A percentile compares a stretch with the other conserved stretches of the same genome.
Conservation (phyloP, 2,113 vertebrate species). For the Procavia capensis region DNA sequence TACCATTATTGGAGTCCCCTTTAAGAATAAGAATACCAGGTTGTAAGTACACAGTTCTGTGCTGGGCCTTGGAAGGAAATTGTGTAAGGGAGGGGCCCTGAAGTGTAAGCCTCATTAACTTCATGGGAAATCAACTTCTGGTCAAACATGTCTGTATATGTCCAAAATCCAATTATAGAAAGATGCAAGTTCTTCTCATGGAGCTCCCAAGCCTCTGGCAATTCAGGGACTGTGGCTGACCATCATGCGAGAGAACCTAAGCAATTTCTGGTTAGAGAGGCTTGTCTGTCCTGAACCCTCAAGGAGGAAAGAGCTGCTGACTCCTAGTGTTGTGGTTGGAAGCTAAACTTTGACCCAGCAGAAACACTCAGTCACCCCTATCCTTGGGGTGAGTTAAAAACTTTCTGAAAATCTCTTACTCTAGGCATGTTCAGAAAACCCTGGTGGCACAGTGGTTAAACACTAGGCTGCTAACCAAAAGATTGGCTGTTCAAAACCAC, state of each 20-base stretch:
- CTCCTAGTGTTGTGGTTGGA: not conserved
- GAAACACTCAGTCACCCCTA: not conserved
- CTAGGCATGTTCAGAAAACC: too few species aligned
- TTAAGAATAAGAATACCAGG: conserved; percentile 19
- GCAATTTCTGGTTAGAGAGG: conserved; percentile 23
- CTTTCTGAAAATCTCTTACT: conserved; percentile 40
- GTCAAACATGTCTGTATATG: conserved; percentile 56
- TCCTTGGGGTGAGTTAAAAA: conserved; percentile 13
- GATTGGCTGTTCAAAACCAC: too few species aligned
- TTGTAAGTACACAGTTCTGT: not conserved
- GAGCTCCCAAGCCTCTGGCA: conserved; percentile 39
- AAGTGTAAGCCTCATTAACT: conserved; percentile 31
- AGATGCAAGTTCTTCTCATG: conserved; percentile 45
- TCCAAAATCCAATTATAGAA: conserved; percentile 58
- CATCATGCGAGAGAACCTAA: conserved; percentile 18
- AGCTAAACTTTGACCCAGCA: not conserved
- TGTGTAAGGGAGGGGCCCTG: not conserved
- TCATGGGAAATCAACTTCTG: conserved; percentile 27
- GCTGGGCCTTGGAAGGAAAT: not conserved
- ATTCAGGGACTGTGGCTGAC: conserved; percentile 26
- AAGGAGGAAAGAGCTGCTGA: not conserved
- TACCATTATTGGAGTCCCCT: not conserved
- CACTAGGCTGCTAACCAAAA: too few species aligned
- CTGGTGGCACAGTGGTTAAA: too few species aligned
- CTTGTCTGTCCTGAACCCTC: not conserved